Evolutionary conservation across 2,888 invertebrate genomes (phyloP), one percentile per base, ranked within the genome.

Genomic region (Ichneumoninae sp.): DNA sequence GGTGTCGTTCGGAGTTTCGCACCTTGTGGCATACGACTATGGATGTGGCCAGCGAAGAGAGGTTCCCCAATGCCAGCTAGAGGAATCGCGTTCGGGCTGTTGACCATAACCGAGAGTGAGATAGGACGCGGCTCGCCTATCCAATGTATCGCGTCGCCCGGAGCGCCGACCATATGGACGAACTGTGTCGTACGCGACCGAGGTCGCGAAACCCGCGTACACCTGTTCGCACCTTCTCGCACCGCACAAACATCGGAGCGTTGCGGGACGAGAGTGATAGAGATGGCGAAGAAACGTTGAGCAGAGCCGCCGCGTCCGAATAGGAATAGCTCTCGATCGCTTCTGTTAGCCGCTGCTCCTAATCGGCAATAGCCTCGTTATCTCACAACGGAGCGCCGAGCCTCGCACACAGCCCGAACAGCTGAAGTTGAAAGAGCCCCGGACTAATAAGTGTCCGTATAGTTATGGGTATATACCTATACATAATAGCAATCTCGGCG

Each of bases 131-230:
- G 73, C 57, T 69, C 63, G 66, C 54, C 76, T 74, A 75, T 81
- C 78, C 52, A 54, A 65, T 70, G 57, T 78, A 77, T 70, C 68
- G 74, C 74, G 60, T 80, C 71, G 82, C 79, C 82, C 66, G 76
- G 65, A 82, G 76, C 79, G 50, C 69, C 81, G 83, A 83, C 87
- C 87, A 87, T 86, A 87, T 87, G 87, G 86, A 71, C 76, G 74
- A 87, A 83, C 54, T 84, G 83, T 87, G 87, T 86, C 84, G 78
- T 81, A 81, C 86, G 81, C 84, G 85, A 60, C 75, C 82, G 82
- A 87, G 84, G 84, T 83, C 86, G 76, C 84, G 70, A 84, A 83
- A 82, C 68, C 70, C 73, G 80, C 73, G 66, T 82, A 85, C 86
- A 86, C 83, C 84, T 82, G 87, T 85, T 86, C 52, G 83, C 85